Percentiles rank a stretch among this genome's conserved stretches.
Evolutionary conservation across 1,140 invertebrate species (phyloP).

Genomic region (Aricia agestis): DNA sequence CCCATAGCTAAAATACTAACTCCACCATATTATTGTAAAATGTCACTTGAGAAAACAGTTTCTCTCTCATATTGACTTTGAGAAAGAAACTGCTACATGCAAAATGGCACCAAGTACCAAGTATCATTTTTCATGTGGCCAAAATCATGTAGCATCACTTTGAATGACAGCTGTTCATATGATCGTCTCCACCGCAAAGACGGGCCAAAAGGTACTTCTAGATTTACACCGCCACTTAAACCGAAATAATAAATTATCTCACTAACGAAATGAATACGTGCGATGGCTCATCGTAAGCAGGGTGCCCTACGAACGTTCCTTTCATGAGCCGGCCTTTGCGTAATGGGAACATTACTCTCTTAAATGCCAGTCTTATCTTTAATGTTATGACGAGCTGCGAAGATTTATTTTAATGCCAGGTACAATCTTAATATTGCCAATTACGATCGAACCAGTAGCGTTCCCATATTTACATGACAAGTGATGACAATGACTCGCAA

Average conservation of each 20-base stretch:
- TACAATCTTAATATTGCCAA: constrained; percentile 39
- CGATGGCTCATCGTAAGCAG: background rate
- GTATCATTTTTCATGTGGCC: too few species aligned
- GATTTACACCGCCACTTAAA: background rate
- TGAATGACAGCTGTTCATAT: too few species aligned
- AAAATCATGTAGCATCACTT: too few species aligned
- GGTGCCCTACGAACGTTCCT: background rate
- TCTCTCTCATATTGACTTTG: too few species aligned
- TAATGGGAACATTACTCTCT: constrained; percentile 16
- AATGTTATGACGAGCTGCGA: constrained; percentile 31
- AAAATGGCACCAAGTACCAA: too few species aligned
- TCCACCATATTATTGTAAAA: too few species aligned
- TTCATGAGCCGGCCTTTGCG: constrained; percentile 2
- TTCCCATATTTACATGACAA: constrained; percentile 24
- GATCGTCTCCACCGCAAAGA: too few species aligned
- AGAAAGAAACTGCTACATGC: too few species aligned
- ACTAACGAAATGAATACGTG: background rate
- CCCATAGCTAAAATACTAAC: too few species aligned
- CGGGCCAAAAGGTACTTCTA: too few species aligned
- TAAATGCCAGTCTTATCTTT: constrained; percentile 23
- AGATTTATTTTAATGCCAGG: constrained; percentile 41
- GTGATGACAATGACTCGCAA: too few species aligned
- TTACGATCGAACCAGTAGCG: constrained; percentile 29
- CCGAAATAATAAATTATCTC: background rate
- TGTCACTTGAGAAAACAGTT: too few species aligned